Conservation (phyloP, 1,140 invertebrate genomes). For the Latrodectus geometricus region DNA sequence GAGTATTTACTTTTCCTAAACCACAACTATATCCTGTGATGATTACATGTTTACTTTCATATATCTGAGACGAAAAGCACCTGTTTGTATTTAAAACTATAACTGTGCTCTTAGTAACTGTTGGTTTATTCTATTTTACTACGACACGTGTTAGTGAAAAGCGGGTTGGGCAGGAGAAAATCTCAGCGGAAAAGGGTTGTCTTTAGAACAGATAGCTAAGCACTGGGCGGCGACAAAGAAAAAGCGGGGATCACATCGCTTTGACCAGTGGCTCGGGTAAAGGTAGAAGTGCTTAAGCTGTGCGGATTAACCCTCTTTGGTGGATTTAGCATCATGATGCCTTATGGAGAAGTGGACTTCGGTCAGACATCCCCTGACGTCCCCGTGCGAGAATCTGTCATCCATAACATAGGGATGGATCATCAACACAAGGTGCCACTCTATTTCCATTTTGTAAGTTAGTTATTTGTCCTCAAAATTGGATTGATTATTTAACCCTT, state of each 20-base stretch:
- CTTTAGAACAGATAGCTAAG: not conserved
- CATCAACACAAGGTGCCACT: not conserved
- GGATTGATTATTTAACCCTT: too few species aligned
- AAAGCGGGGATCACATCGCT: conserved; percentile 2
- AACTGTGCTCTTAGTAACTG: not conserved
- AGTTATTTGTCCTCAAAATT: not conserved
- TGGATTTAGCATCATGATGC: conserved; percentile 42
- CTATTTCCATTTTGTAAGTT: conserved; percentile 20
- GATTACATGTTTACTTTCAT: too few species aligned
- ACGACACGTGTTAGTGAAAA: not conserved
- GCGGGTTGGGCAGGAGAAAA: conserved; percentile 5
- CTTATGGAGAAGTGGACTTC: conserved; percentile 43
- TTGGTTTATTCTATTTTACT: not conserved
- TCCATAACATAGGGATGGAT: conserved; percentile 19
- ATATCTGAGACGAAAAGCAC: too few species aligned
- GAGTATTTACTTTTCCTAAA: too few species aligned
- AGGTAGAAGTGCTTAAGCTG: conserved; percentile 4
- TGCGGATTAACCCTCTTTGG: conserved; percentile 10
- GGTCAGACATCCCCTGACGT: conserved; percentile 35
- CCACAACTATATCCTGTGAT: too few species aligned
- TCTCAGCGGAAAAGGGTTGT: conserved; percentile 15
- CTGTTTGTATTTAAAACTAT: too few species aligned
- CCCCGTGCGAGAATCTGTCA: conserved; percentile 30
- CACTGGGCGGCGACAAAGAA: conserved; percentile 7
- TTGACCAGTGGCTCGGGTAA: conserved; percentile 21